phyloP scores from a whole-genome alignment of 2,113 vertebrate species.

The Platycercus adscitus region DNA sequence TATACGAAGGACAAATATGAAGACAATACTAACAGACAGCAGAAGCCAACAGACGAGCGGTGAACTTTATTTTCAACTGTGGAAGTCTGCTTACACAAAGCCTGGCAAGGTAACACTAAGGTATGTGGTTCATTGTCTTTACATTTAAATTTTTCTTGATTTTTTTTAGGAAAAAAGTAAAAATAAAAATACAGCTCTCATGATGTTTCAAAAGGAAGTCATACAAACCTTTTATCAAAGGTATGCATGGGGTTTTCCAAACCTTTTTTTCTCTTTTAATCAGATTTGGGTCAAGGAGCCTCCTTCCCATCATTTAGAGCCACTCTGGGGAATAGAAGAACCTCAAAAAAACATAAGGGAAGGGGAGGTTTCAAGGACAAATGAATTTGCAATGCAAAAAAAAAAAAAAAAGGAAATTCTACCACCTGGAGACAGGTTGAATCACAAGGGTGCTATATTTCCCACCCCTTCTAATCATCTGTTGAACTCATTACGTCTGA shows the following conservation, averaged over 20 bases:
- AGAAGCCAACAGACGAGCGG: not conserved
- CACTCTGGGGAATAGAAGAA: not conserved
- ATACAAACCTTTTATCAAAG: not conserved
- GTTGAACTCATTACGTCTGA: conserved; percentile 54
- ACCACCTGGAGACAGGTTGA: conserved; percentile 48
- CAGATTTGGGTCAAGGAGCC: not conserved
- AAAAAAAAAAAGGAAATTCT: conserved; percentile 39
- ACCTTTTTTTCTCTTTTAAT: not conserved
- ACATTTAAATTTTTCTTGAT: not conserved
- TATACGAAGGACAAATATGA: not conserved
- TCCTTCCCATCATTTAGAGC: not conserved
- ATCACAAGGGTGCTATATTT: conserved; percentile 31
- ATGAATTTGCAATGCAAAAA: not conserved
- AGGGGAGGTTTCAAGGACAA: not conserved
- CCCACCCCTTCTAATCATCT: conserved; percentile 33
- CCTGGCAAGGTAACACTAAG: not conserved
- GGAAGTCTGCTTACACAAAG: not conserved
- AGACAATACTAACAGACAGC: not conserved
- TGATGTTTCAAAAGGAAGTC: not conserved
- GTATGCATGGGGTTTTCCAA: not conserved
- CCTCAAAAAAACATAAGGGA: not conserved
- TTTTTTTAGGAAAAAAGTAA: not conserved
- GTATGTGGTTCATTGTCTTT: not conserved
- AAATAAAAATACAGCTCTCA: not conserved
- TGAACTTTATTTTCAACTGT: not conserved